Conservation (phyloP, 2,113 vertebrate species). For the Pomatorhinus ruficollis region DNA sequence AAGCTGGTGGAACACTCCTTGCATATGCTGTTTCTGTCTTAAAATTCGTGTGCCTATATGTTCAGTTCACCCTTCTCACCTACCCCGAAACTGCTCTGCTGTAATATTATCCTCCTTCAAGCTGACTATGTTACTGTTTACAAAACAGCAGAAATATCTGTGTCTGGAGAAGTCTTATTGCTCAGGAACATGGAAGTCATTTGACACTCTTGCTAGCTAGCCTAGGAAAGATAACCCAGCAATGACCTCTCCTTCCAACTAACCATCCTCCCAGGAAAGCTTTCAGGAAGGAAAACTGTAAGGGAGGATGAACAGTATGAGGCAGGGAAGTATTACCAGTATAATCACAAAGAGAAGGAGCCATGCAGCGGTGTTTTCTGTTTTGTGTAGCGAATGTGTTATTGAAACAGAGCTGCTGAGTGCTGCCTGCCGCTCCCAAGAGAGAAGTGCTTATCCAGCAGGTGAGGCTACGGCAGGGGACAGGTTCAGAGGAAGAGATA, state of each 20-base stretch:
- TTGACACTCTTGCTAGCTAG: not conserved
- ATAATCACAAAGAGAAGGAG: not conserved
- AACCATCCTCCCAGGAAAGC: not conserved
- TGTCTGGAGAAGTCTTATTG: not conserved
- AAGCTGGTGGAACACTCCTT: not conserved
- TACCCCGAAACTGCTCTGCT: not conserved
- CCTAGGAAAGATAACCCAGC: not conserved
- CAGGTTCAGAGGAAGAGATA: not conserved
- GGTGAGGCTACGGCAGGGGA: accelerated
- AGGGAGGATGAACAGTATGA: not conserved
- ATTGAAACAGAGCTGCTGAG: not conserved
- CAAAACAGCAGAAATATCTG: not conserved
- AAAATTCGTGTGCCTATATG: not conserved
- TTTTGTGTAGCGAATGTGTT: not conserved
- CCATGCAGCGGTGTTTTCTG: not conserved
- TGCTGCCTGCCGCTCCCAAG: not conserved
- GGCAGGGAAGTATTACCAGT: not conserved
- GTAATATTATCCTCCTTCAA: not conserved
- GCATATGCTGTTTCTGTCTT: not conserved
- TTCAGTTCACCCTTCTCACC: not conserved
- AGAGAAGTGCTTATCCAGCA: not conserved
- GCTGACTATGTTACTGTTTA: not conserved
- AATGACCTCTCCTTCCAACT: not conserved
- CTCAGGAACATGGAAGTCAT: not conserved
- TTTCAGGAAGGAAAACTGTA: not conserved